Evolutionary conservation across 2,113 vertebrate species (phyloP), one percentile per base, ranked within the genome.

Genomic region (Catharus bicknelli): DNA sequence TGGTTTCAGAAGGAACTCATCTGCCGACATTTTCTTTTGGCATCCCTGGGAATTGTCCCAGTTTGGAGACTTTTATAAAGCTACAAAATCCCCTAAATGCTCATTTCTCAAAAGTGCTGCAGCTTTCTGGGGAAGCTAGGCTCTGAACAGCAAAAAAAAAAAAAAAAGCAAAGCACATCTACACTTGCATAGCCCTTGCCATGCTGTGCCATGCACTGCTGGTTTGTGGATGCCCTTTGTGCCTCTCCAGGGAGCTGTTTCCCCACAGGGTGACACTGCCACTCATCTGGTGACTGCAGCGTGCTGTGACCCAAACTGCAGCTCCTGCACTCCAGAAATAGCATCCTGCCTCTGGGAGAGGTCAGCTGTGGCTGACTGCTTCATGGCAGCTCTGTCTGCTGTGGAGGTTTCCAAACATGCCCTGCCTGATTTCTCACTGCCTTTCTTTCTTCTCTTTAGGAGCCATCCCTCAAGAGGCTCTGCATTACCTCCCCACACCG

Each of bases 231-330:
- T 40, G 18, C 26, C 36, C 22, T 63, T 51, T 7, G 3, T 64
- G 22, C 32, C 51, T 69, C 16, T 32, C 38, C 22, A 12, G 11
- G 20, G 51, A 82, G 26, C 17, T 81, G 26, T 32, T 53, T n/a
- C 57, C 61, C 17, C 26, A 30, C 32, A 19, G n/a, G 9, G 26
- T 0, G 4, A 6, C 59, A 11, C 20, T 73, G 63, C 27, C 34
- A 7, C 50, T 70, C 45, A 10, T 32, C 59, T 57, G 0, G 0
- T 43, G 20, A 20, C 30, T 88, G 47, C 40, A 64, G 83, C 0
- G 0, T 76, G 18, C 48, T 76, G 42, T 76, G 67, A 69, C 38
- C n/a, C 75, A 64, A 68, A 69, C 14, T 73, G n/a, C 6, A 0
- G 34, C 55, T 88, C 38, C 32, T 1, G 7, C 7, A 1, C 55